Evolutionary conservation across 2,888 invertebrate genomes (phyloP).

Genomic region (Polydrusus cervinus): DNA sequence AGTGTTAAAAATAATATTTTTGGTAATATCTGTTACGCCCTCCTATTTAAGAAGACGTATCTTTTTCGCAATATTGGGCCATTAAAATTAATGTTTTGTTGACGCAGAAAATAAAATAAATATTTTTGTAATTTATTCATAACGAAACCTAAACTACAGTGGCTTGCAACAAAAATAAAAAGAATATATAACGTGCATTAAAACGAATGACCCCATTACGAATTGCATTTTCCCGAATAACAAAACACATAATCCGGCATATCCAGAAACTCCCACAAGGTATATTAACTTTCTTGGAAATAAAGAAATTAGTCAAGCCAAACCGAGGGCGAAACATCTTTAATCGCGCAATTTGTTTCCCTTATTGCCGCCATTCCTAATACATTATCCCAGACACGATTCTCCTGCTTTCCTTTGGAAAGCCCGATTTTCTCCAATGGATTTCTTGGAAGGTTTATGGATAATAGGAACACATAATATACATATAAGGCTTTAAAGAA

Average conservation of each 20-base stretch:
- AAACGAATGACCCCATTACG: too few relatives aligned
- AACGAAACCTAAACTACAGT: too few relatives aligned
- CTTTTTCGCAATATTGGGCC: too few relatives aligned
- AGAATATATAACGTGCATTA: too few relatives aligned
- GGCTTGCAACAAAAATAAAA: too few relatives aligned
- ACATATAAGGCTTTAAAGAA: too few relatives aligned
- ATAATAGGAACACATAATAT: not conserved
- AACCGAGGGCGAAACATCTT: slow-evolving; percentile 30
- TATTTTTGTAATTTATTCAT: too few relatives aligned
- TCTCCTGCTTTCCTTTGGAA: not conserved
- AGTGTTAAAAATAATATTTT: too few relatives aligned
- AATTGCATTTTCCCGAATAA: not conserved
- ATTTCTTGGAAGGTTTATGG: not conserved
- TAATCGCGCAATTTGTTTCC: slow-evolving; percentile 31
- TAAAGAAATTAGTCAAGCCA: slow-evolving; percentile 32
- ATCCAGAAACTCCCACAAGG: slow-evolving; percentile 7
- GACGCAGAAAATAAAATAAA: too few relatives aligned
- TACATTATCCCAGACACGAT: slow-evolving; percentile 5
- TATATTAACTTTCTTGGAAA: slow-evolving; percentile 25
- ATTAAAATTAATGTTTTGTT: too few relatives aligned
- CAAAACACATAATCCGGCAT: not conserved
- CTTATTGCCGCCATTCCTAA: slow-evolving; percentile 16
- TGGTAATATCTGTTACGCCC: too few relatives aligned
- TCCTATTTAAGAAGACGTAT: too few relatives aligned
- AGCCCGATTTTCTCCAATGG: slow-evolving; percentile 9